Conservation (phyloP, 2,888 invertebrate genomes). For the Rhabditophanes sp. region DNA sequence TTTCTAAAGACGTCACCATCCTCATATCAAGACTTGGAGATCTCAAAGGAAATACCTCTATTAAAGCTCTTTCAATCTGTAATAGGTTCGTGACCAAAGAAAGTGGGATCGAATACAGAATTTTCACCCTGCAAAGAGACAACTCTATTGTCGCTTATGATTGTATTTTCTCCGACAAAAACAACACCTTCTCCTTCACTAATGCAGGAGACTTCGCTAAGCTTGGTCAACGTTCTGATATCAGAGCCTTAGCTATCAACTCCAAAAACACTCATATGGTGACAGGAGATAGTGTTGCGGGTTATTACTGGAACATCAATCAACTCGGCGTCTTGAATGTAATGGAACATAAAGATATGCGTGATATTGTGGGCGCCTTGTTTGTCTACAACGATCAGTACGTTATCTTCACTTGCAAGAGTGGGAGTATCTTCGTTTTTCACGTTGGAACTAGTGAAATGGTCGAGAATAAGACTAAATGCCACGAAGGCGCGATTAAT, state of each 20-base stretch:
- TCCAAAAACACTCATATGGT: constrained; percentile 60
- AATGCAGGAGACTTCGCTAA: constrained; percentile 9
- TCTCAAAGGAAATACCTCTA: too few species aligned
- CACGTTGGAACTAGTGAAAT: constrained; percentile 57
- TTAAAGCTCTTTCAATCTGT: too few species aligned
- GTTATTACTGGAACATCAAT: constrained; percentile 72
- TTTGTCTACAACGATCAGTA: constrained; percentile 83
- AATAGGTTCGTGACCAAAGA: too few species aligned
- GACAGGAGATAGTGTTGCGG: constrained; percentile 44
- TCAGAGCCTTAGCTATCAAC: constrained; percentile 69
- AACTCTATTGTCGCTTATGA: constrained; percentile 9
- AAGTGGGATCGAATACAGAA: constrained; percentile 27
- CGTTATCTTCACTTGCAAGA: constrained; percentile 54
- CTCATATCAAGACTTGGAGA: constrained; percentile 52
- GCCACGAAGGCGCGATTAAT: constrained; percentile 67
- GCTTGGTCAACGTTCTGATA: constrained; percentile 73
- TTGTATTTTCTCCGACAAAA: constrained; percentile 7
- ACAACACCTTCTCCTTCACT: too few species aligned
- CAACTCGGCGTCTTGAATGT: constrained; percentile 58
- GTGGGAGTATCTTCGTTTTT: constrained; percentile 41
- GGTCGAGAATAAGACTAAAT: constrained; percentile 59
- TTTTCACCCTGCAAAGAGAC: constrained; percentile 11
- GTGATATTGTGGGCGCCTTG: constrained; percentile 54
- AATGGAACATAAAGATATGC: constrained; percentile 53
- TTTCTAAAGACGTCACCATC: constrained; percentile 32